These are phyloP conservation scores for Myopa testacea DNA, from an alignment of 2,888 invertebrate species.

Conservation along the genomic window DNA sequence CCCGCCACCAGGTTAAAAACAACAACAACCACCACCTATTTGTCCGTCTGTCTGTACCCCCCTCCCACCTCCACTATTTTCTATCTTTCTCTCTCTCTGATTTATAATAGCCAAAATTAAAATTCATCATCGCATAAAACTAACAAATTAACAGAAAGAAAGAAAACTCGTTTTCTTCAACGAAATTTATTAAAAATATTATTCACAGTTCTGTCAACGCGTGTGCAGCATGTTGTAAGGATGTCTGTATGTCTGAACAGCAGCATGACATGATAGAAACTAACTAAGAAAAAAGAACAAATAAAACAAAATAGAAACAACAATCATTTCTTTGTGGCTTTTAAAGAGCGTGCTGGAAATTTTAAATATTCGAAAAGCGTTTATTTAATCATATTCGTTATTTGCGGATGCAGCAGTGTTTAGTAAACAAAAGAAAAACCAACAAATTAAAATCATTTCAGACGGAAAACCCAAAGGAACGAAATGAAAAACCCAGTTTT, in stretches of 20 bases:
- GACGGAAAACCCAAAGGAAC: background rate
- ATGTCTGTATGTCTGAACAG: background rate
- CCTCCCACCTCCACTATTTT: no score
- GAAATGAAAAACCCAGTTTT: background rate
- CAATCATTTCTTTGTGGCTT: slow-evolving; percentile 2
- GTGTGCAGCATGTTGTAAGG: background rate
- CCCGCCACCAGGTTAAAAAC: no score
- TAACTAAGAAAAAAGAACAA: background rate
- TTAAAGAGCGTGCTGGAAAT: background rate
- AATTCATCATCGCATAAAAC: no score
- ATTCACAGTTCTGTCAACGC: background rate
- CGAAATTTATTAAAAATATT: slow-evolving; percentile 1
- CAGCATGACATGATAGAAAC: background rate
- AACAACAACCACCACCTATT: no score
- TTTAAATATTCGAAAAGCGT: no score
- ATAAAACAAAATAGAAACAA: background rate
- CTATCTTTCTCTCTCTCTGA: no score
- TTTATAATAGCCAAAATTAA: no score
- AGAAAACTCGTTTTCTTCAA: background rate
- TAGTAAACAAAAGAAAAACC: background rate
- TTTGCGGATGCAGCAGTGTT: no score
- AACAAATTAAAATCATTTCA: background rate
- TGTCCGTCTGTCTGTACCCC: no score
- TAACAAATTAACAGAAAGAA: no score
- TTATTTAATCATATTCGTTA: no score